Evolutionary conservation across 2,113 vertebrate genomes (phyloP), one percentile per base, ranked within the genome.

Genomic region (Brachyhypopomus occidentalis): DNA sequence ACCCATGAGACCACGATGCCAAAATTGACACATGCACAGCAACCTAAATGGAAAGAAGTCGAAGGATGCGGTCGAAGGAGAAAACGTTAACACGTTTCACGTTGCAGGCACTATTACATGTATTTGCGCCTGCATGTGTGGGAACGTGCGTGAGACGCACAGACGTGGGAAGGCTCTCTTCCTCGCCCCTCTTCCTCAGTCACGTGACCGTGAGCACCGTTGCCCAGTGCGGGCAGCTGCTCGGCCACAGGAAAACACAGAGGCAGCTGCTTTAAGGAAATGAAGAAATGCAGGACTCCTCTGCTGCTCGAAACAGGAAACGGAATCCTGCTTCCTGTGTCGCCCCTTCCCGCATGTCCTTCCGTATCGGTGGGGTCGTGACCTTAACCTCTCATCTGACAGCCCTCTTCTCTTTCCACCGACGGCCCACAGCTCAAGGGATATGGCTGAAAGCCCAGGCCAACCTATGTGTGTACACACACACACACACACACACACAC

Each of bases 291-390:
- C 22, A 4, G 38, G 48, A 69, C 27, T 48, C 38, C 76, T 20
- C 59, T 79, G 74, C 27, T 77, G 56, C 73, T 71, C 77, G 19
- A 79, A 79, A 64, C 76, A 52, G 82, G 82, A 86, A 84, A 60
- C 36, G 6, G 36, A 6, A 38, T 38, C 6, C 41, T 8, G 41
- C 11, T 48, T 48, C 41, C 41, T 16, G 30, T 30, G 52, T 52
- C 20, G 66, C 52, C 62, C 63, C 55, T 59, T 73, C 73, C 73
- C 38, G 22, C 34, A 23, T 81, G 67, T 71, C 58, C 19, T 34
- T 48, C 9, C 30, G 45, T 58, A 16, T 77, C 34, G 20, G 1
- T 0, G 25, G 27, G 79, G 71, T 84, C 63, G 20, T 30, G 23
- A 52, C 70, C 76, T 69, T 30, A 22, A 19, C 30, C 20, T 36